phyloP scores from a whole-genome alignment of 2,888 invertebrate genomes.

The Artemia sp. region DNA sequence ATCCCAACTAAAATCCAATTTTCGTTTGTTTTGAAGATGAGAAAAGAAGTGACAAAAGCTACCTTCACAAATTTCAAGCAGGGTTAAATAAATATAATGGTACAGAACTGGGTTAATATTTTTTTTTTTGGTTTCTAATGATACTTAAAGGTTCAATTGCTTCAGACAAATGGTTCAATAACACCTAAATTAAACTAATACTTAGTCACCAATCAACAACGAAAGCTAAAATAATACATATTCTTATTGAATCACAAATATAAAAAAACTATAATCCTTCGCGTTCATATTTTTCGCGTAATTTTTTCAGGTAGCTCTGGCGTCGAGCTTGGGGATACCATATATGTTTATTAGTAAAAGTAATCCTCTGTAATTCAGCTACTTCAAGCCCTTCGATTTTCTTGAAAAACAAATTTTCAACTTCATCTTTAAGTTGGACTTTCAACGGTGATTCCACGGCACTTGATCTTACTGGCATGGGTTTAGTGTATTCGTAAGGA shows the following conservation, averaged over 20 bases:
- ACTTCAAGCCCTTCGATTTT: conserved; percentile 48
- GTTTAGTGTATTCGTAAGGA: conserved; percentile 63
- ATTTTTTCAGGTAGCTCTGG: conserved; percentile 42
- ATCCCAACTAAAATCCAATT: too few relatives aligned
- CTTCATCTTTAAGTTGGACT: conserved; percentile 40
- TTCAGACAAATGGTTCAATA: too few relatives aligned
- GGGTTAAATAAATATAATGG: too few relatives aligned
- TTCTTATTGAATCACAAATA: neutral
- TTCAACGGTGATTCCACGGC: conserved; percentile 38
- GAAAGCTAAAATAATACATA: too few relatives aligned
- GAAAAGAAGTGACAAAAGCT: too few relatives aligned
- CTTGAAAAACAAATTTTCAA: conserved; percentile 46
- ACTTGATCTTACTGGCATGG: conserved; percentile 39
- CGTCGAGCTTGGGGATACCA: conserved; percentile 61
- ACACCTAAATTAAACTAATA: too few relatives aligned
- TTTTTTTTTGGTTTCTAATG: too few relatives aligned
- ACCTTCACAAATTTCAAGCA: too few relatives aligned
- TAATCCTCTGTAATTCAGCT: conserved; percentile 53
- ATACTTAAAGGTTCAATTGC: too few relatives aligned
- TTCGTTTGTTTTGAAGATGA: too few relatives aligned
- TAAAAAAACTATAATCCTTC: conserved; percentile 25
- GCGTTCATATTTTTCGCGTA: conserved; percentile 32
- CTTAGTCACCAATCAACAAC: too few relatives aligned
- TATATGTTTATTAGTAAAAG: conserved; percentile 59
- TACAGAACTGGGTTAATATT: too few relatives aligned